Evolutionary conservation across 1,140 invertebrate genomes (phyloP).

Genomic region (Drosophila elegans): DNA sequence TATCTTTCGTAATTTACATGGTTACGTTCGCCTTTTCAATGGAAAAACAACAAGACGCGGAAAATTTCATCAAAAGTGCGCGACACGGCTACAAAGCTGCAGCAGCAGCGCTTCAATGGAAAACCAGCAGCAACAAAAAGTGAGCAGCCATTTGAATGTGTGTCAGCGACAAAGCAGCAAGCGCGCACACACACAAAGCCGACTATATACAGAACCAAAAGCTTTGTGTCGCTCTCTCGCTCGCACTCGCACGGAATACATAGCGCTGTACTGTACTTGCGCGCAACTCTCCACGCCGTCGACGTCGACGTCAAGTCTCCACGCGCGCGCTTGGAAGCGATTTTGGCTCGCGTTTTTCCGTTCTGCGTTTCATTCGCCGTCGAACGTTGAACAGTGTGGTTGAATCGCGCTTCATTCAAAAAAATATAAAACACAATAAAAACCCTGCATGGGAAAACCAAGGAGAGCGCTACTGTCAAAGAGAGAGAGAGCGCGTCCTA

Average conservation of each 20-base stretch:
- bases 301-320: constrained; percentile 31
- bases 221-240: constrained; percentile 45
- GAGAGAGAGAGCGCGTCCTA: constrained; percentile 27
- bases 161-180: constrained; percentile 77
- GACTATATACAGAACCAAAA: constrained; percentile 61
- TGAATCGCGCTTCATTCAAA: constrained; percentile 54
- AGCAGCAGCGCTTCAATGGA: constrained; percentile 31
- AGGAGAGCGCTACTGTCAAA: constrained; percentile 17
- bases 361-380: constrained; percentile 70
- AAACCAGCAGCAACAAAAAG: constrained; percentile 44
- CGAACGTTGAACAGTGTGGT: constrained; percentile 66
- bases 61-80: constrained; percentile 71
- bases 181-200: constrained; percentile 12
- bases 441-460: constrained; percentile 18
- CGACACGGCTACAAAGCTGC: constrained; percentile 59
- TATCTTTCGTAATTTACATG: constrained; percentile 70
- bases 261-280: constrained; percentile 64
- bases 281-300: constrained; percentile 46
- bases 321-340: constrained; percentile 44
- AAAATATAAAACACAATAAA: constrained; percentile 3
- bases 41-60: constrained; percentile 64
- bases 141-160: constrained; percentile 73
- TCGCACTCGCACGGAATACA: constrained; percentile 20
- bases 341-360: constrained; percentile 67
- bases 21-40: constrained; percentile 52